Base-by-base conservation (phyloP, 2,113 vertebrate species). In the Rhea pennata region DNA sequence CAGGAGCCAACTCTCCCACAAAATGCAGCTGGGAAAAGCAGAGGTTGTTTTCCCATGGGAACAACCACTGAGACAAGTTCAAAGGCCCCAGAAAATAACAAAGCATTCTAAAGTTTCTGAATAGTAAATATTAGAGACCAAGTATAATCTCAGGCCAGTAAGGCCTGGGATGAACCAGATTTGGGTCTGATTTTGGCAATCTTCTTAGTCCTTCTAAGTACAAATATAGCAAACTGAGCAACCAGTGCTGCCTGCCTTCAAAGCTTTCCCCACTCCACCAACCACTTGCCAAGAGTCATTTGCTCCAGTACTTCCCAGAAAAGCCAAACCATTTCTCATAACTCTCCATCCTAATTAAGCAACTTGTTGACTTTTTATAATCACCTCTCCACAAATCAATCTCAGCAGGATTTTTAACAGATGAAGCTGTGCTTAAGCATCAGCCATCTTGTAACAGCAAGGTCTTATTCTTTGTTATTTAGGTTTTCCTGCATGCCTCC, bases 301-400 rank as follows among this genome's bases (percentile, higher is more conserved):
- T 96, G 73, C 76, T 96, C 80, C 76, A 67, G 79, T 51, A 69
- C 79, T 78, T 92, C 61, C 83, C 78, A 92, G 72, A 87, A 94
- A 94, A 96, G 90, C 90, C 88, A 93, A 96, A 56, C 88, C 81
- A 67, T 90, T 96, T 88, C 95, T 93, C 86, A 88, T 94, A 90
- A 90, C 69, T 94, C 92, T 95, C 73, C 69, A 92, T 80, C 92
- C 92, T 94, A 96, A 96, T 95, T 96, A 96, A 96, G 90, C 79
- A 84, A 44, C 95, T 96, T 65, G 65, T 92, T 96, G 95, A 88
- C 83, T 96, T 94, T 94, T 94, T 86, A 58, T 95, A 94, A 95
- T 93, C 92, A 88, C 88, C 79, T 93, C 95, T 95, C 90, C 92
- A 86, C 74, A 90, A 86, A 71, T 96, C 95, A 77, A 77, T 94